Evolutionary conservation across 2,888 invertebrate species (phyloP).

Genomic region (Romanomermis culicivorax): DNA sequence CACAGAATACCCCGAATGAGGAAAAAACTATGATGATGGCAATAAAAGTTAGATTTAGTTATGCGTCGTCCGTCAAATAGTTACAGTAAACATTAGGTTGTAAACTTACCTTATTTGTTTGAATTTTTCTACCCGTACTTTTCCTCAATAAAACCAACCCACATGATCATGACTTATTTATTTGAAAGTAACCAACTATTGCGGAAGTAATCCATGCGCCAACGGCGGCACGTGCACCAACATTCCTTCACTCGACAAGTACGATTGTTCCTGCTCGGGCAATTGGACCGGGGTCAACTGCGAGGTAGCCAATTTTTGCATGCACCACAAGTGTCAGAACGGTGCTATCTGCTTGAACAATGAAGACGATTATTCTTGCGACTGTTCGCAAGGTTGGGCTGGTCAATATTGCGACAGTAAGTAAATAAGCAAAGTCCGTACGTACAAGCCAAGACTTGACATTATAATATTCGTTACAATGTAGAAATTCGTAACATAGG

Average conservation of each 20-base stretch:
- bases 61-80: too few species aligned
- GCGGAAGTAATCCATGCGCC: not conserved
- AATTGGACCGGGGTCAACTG: constrained; percentile 9
- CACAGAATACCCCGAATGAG: too few species aligned
- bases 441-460: not conserved
- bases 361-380: constrained; percentile 1
- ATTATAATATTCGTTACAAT: too few species aligned
- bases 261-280: constrained; percentile 5
- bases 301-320: constrained; percentile 3
- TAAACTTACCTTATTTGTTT: too few species aligned
- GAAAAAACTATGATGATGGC: too few species aligned
- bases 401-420: constrained; percentile 4
- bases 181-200: not conserved
- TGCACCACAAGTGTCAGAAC: constrained; percentile 3
- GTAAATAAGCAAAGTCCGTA: not conserved
- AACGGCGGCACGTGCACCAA: constrained; percentile 6
- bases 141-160: too few species aligned
- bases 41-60: too few species aligned
- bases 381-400: constrained; percentile 4
- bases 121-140: too few species aligned
- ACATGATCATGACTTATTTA: too few species aligned
- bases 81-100: too few species aligned
- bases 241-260: constrained; percentile 1
- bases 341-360: constrained; percentile 5
- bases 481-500: too few species aligned